Evolutionary conservation across 2,113 vertebrate genomes (phyloP).

Genomic region (Sterrhoptilus dennistouni): DNA sequence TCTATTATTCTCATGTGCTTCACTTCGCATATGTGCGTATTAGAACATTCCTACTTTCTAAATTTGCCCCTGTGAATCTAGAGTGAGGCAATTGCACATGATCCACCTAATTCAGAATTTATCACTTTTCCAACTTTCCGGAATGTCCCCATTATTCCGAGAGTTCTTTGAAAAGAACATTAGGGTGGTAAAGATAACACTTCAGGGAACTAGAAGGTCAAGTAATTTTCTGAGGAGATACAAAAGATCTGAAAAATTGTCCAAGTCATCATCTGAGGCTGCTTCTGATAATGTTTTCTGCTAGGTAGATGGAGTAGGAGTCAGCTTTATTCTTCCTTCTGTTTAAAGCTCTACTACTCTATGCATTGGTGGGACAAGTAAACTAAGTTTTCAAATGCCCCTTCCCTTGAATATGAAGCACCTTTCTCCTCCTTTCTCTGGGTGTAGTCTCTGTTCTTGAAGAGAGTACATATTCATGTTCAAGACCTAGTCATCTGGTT

Average conservation of each 20-base stretch:
- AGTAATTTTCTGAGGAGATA: background rate
- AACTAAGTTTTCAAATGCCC: background rate
- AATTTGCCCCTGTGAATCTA: rapidly evolving
- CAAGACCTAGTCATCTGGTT: rapidly evolving
- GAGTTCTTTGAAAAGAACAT: background rate
- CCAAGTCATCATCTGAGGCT: background rate
- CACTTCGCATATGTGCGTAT: rapidly evolving
- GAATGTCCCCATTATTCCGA: background rate
- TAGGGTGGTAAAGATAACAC: background rate
- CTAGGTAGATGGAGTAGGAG: background rate
- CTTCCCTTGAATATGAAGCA: rapidly evolving
- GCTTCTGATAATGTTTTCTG: background rate
- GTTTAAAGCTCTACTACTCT: background rate
- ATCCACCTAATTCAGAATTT: background rate
- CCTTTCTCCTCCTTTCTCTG: background rate
- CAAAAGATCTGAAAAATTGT: background rate
- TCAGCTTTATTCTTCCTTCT: background rate
- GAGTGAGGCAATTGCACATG: background rate
- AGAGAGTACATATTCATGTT: background rate
- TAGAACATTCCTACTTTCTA: no score
- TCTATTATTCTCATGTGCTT: background rate
- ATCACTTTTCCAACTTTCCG: background rate
- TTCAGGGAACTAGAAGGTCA: background rate
- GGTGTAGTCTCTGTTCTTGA: background rate
- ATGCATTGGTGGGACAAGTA: background rate